Conservation (phyloP, 2,797 vertebrate genomes). For the Meriones psammophilus region DNA sequence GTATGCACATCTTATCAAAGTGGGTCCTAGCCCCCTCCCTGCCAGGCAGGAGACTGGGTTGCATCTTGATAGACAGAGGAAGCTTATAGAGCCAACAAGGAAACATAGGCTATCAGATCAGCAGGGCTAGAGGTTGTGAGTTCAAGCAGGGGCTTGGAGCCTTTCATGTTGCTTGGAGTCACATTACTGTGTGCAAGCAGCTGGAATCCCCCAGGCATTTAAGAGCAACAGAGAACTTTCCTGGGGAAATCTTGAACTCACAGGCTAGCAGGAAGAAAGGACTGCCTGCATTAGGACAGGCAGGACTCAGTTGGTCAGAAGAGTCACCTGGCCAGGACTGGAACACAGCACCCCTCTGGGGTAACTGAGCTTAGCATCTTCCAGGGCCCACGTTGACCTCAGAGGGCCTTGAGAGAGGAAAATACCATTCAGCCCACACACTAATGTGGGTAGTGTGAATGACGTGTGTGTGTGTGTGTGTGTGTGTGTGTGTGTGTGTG, state of each 20-base stretch:
- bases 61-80: background rate
- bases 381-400: background rate
- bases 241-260: background rate
- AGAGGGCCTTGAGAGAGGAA: background rate
- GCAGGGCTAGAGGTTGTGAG: background rate
- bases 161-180: background rate
- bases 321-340: background rate
- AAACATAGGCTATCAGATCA: background rate
- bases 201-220: background rate
- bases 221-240: background rate
- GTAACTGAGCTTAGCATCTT: background rate
- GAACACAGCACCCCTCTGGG: too few species aligned
- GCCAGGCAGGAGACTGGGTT: background rate
- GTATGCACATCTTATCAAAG: background rate
- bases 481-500: too few species aligned
- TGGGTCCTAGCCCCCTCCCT: background rate
- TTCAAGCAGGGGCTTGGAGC: background rate
- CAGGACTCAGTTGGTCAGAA: background rate
- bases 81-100: background rate
- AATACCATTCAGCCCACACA: background rate
- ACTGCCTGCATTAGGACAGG: too few species aligned
- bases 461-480: background rate
- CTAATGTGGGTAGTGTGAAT: background rate
- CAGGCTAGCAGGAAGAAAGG: background rate
- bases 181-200: background rate